phyloP scores from a whole-genome alignment of 2,888 invertebrate genomes.

The Pyrochroa serraticornis region DNA sequence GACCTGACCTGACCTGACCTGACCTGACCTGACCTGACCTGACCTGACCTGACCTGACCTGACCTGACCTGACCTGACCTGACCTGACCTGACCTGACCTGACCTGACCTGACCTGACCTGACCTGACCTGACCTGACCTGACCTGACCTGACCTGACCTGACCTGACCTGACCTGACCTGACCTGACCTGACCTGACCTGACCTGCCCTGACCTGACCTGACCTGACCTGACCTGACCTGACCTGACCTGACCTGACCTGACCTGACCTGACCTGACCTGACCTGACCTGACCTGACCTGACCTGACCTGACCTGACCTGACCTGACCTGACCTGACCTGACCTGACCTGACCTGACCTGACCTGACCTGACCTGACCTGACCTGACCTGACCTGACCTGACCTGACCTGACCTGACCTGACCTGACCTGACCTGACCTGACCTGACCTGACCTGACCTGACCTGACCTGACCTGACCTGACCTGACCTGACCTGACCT shows the following conservation, averaged over 20 bases:
- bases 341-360: conserved; percentile 13
- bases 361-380: conserved; percentile 13
- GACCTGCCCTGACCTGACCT: conserved; percentile 7
- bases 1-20: conserved; percentile 13
- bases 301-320: conserved; percentile 13
- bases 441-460: conserved; percentile 13
- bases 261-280: conserved; percentile 13
- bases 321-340: conserved; percentile 13
- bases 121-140: conserved; percentile 13
- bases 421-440: conserved; percentile 13
- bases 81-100: conserved; percentile 13
- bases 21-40: conserved; percentile 13
- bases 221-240: conserved; percentile 13
- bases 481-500: conserved; percentile 6
- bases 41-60: conserved; percentile 13
- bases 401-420: conserved; percentile 13
- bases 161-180: conserved; percentile 10
- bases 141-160: conserved; percentile 13
- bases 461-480: conserved; percentile 8
- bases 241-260: conserved; percentile 13
- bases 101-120: conserved; percentile 13
- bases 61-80: conserved; percentile 13
- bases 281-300: conserved; percentile 13
- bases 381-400: conserved; percentile 13
- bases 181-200: conserved; percentile 6